Base-by-base conservation (phyloP, 1,140 invertebrate genomes). In the Belonocnema kinseyi region DNA sequence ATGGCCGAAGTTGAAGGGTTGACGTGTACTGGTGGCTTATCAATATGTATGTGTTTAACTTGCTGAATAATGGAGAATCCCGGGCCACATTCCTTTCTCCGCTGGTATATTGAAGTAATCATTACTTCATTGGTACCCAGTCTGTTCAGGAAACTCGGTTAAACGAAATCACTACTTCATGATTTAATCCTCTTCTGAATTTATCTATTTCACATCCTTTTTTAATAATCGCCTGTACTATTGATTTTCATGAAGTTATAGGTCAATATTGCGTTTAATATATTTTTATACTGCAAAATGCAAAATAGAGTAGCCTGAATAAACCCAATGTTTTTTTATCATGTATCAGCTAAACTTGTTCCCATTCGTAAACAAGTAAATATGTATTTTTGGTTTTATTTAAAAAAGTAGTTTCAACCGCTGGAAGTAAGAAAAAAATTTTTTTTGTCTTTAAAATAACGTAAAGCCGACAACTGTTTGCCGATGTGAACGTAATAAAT, bases 41-140 rank as follows among this genome's bases (percentile, higher is more conserved):
- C 77, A 85, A 86, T 86, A 86, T 85, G 82, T 76, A 86, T 86
- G 77, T 61, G 77, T 85, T 81, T 74, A 82, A 79, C 75, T 83
- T 71, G 52, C 75, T 81, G 82, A 79, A 86, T 85, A 86, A 87
- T 83, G 81, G 78, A 86, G 71, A 46, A 78, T 51, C 72, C 66
- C 75, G 19, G 53, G 70, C 78, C 74, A 16, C 58, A 80, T 70
- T 66, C 50, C 71, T 70, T 56, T 54, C 50, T 40, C 61, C 61
- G 5, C 8, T 66, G 33, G 61, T 21, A 46, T 66, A 66, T 66
- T 66, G 58, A 40, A 66, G 58, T 40, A 66, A 66, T 66, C 58
- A 40, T 66, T 66, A 66, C 26, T 66, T 66, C 26, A 21, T 16
- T n/a, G 61, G 26, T 66, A 66, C 61, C 40, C 61, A 46, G 10